Percentiles rank a stretch among this genome's conserved stretches.
phyloP scores from a whole-genome alignment of 2,888 invertebrate genomes.

The Dioctria linearis region DNA sequence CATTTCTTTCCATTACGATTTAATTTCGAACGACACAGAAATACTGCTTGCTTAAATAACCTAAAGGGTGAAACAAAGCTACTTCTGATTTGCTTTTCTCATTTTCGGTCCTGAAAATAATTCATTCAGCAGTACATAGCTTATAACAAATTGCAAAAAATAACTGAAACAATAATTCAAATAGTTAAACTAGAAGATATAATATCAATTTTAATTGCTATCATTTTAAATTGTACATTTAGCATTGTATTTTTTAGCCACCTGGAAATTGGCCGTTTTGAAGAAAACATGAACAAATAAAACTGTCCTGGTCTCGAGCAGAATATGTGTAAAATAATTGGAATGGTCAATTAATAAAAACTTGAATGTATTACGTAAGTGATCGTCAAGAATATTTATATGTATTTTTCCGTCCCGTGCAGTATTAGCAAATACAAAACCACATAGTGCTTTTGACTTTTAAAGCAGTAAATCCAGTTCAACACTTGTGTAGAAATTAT shows the following conservation, averaged over 20 bases:
- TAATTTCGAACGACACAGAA: too few species aligned
- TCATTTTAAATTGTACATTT: not conserved
- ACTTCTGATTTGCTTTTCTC: too few species aligned
- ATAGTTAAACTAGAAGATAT: not conserved
- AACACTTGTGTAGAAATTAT: conserved; percentile 15
- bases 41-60: too few species aligned
- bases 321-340: not conserved
- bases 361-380: not conserved
- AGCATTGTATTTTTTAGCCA: not conserved
- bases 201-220: not conserved
- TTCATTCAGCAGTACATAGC: too few species aligned
- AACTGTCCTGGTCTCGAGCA: not conserved
- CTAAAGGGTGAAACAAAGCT: too few species aligned
- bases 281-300: not conserved
- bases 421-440: not conserved
- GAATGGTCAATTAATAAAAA: not conserved
- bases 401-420: not conserved
- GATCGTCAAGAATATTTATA: not conserved
- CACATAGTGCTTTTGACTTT: not conserved
- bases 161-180: too few species aligned
- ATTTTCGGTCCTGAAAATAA: too few species aligned
- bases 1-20: too few species aligned
- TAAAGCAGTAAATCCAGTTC: conserved; percentile 14
- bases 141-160: too few species aligned
- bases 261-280: not conserved